Evolutionary conservation across 2,113 vertebrate genomes (phyloP), one percentile per base, ranked within the genome.

Genomic region (Bubo bubo): DNA sequence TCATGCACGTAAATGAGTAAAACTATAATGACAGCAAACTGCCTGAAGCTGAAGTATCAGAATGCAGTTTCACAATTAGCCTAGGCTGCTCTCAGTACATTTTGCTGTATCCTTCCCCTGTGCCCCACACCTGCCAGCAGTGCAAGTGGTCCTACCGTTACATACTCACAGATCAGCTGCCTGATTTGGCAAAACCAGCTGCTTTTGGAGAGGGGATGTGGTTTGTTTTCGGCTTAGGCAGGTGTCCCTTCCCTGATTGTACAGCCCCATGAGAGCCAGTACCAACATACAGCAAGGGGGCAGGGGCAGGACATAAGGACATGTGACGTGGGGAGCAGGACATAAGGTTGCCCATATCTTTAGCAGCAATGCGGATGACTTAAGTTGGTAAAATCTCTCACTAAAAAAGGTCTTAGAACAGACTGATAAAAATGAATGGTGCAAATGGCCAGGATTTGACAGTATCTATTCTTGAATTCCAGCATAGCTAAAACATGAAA

Each of bases 41-140:
- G 86, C 91, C 56, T 88, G 86, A 58, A 74, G 86, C 74, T 90
- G 52, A 90, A 90, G 47, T 86, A 90, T 92, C 79, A 90, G 58
- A 49, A 94, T 72, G 74, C 56, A 82, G 58, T 75, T 90, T 85
- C 60, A 82, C 82, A 82, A 82, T 71, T 71, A 55, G 56, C 70
- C 52, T 53, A 27, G 6, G 1, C 60, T 59, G 37, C 24, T 81
- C 28, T 79, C 56, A 28, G 52, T 30, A 66, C 2, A 0, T 82
- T 92, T 92, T 82, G 35, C 79, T 35, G 22, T 27, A 43, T 55
- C 41, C 79, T 75, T 86, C 47, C 43, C 23, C 45, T 30, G 8
- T 70, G 72, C 30, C 52, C 45, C n/a, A 27, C 35, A 73, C 84
- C 87, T 87, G 77, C 55, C 87, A 91, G 87, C 68, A 89, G 84